These are phyloP conservation scores for Poecilia latipinna DNA, from an alignment of 2,113 vertebrate genomes.

Conservation along the genomic window DNA sequence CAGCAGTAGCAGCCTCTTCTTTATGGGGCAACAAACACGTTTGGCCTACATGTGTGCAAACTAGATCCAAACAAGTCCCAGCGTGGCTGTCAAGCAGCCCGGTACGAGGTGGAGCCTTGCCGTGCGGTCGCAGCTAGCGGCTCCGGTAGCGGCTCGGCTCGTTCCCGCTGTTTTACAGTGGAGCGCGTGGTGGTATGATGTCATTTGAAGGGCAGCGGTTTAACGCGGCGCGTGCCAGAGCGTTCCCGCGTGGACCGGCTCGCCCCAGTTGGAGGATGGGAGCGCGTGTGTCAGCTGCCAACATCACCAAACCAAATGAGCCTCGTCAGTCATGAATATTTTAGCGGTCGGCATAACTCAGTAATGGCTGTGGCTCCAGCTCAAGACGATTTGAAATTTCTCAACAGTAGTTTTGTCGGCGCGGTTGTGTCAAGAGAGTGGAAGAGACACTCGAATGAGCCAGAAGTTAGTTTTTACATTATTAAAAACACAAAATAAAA, in stretches of 20 bases:
- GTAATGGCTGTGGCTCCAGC: not conserved
- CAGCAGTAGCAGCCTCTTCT: constrained; percentile 4
- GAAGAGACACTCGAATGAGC: no score
- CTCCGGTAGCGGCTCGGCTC: not conserved
- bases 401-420: not conserved
- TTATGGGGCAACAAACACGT: not conserved
- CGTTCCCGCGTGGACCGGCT: constrained; percentile 17
- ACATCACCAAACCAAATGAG: constrained; percentile 55
- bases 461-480: not conserved
- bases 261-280: constrained; percentile 20
- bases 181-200: not conserved
- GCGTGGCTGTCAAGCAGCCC: constrained; percentile 7
- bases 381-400: not conserved
- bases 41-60: constrained; percentile 40
- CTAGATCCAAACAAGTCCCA: constrained; percentile 14
- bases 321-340: constrained; percentile 18
- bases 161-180: constrained; percentile 4
- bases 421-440: not conserved
- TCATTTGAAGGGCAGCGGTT: constrained; percentile 29
- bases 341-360: not conserved
- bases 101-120: not conserved
- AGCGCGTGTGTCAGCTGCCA: constrained; percentile 9
- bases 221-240: constrained; percentile 6
- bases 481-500: not conserved
- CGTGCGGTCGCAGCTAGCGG: no score